phyloP scores from a whole-genome alignment of 2,113 vertebrate genomes.

The Elephantulus edwardii region DNA sequence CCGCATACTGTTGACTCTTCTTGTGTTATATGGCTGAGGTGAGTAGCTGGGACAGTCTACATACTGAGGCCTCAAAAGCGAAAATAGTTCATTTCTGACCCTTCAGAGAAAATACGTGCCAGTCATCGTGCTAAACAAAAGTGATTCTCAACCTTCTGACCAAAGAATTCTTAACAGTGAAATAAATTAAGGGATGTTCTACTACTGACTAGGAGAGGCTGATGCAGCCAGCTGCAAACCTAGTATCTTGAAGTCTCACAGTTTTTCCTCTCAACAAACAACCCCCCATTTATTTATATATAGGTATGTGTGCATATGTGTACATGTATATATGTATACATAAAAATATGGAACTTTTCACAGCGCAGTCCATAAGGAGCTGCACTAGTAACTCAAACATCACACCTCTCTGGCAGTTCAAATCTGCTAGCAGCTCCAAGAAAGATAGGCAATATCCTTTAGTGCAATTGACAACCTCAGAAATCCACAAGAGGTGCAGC shows the following conservation, averaged over 20 bases:
- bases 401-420: too few relatives aligned
- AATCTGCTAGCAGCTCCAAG: too few relatives aligned
- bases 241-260: not conserved
- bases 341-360: not conserved
- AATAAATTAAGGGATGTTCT: not conserved
- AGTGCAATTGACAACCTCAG: too few relatives aligned
- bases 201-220: not conserved
- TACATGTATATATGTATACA: too few relatives aligned
- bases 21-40: not conserved
- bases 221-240: not conserved
- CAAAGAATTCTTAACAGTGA: not conserved
- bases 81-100: conserved; percentile 40
- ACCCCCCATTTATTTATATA: too few relatives aligned
- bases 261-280: too few relatives aligned
- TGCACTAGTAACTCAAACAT: too few relatives aligned
- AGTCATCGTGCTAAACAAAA: not conserved
- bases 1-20: not conserved
- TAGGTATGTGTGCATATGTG: too few relatives aligned
- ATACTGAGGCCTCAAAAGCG: conserved; percentile 8
- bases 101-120: conserved; percentile 14
- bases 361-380: too few relatives aligned
- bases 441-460: too few relatives aligned
- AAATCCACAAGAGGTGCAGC: too few relatives aligned
- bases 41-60: not conserved
- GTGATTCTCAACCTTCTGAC: not conserved